Base-by-base conservation (phyloP, 2,113 vertebrate genomes). In the Accipiter virgatus region DNA sequence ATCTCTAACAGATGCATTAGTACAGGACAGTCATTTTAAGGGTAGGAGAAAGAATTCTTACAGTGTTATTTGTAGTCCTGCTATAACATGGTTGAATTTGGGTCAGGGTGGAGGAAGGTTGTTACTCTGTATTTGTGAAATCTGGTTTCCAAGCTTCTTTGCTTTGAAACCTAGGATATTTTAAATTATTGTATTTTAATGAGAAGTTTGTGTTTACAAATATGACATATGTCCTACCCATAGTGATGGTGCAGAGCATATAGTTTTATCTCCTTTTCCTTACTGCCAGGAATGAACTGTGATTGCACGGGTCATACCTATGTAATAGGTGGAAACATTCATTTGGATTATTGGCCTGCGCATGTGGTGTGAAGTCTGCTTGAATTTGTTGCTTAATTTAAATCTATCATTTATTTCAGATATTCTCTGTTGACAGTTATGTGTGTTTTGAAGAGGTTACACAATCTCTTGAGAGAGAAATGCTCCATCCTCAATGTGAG, bases 21-120 rank as follows among this genome's bases (percentile, higher is more conserved):
- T 50, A 19, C 0, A 2, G 23, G 53, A 18, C 58, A 13, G 26
- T 53, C 1, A 0, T 48, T 65, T 53, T 25, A 67, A 43, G 26
- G 29, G 43, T 53, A 27, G 18, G 22, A 65, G 29, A 58, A 58
- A 86, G 58, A 45, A 27, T 45, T 48, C 18, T 48, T 67, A 19
- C 16, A 23, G 32, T 38, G 42, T 20, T 67, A 34, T 55, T 77
- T 66, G 36, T 47, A 72, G 29, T 47, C n/a, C 18, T 66, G 4
- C n/a, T 75, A 6, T 71, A 43, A 48, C 4, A 4, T 34, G 45
- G 47, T 20, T 43, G 23, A 34, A 43, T 73, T 66, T 78, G 48
- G 42, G 15, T 50, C 27, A 13, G 15, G 13, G 23, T 70, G 36
- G 40, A 79, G 32, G 23, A 61, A 40, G 26, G 34, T 29, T 71